phyloP scores from a whole-genome alignment of 2,113 vertebrate species.

The Laterallus jamaicensis region DNA sequence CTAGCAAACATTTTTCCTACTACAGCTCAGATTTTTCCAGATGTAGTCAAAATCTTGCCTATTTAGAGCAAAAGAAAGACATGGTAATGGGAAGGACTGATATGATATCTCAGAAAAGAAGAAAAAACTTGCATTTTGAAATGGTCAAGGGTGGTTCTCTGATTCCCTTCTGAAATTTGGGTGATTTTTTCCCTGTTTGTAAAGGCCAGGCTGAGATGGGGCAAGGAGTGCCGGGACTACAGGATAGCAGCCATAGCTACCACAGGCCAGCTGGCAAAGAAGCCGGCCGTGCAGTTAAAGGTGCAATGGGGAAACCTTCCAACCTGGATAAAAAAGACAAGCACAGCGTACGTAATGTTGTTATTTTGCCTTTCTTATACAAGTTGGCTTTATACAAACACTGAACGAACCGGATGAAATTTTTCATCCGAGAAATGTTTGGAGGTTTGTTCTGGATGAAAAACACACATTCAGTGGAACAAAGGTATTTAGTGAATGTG shows the following conservation, averaged over 20 bases:
- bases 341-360: not conserved
- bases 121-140: not conserved
- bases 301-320: slow-evolving; percentile 73
- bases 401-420: not conserved
- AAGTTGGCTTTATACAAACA: not conserved
- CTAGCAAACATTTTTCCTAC: not conserved
- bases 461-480: not conserved
- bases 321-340: slow-evolving; percentile 22
- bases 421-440: not conserved
- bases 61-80: not conserved
- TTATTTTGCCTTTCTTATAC: not conserved
- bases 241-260: slow-evolving; percentile 53
- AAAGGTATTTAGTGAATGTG: not conserved
- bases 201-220: slow-evolving; percentile 75
- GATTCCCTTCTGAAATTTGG: not conserved
- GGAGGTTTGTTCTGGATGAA: fast-evolving
- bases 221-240: slow-evolving; percentile 75
- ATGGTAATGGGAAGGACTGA: not conserved
- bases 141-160: not conserved
- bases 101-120: not conserved
- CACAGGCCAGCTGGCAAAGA: slow-evolving; percentile 59
- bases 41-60: not conserved
- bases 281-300: slow-evolving; percentile 74
- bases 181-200: not conserved
- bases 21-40: not conserved